These are phyloP conservation scores for Pachyseris speciosa DNA, from an alignment of 64 coral and sea anemone genomes.

Conservation along the genomic window DNA sequence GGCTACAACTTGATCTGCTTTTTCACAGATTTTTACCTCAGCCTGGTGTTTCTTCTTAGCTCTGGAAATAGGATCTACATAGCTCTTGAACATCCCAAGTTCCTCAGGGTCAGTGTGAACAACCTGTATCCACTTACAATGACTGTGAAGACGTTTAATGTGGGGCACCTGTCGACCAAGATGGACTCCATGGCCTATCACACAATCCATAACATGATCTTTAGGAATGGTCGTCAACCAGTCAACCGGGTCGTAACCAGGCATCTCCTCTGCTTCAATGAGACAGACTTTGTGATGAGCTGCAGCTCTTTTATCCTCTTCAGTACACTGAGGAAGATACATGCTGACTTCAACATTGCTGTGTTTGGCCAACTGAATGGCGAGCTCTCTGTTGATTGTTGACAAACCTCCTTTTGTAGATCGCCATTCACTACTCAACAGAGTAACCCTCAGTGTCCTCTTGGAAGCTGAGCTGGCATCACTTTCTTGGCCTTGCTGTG, in stretches of 20 bases:
- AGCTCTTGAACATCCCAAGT: not conserved
- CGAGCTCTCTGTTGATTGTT: not conserved
- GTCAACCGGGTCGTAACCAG: not conserved
- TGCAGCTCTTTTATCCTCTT: not conserved
- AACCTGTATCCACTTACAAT: not conserved
- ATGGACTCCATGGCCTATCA: not conserved
- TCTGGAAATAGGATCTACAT: not conserved
- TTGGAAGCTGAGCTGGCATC: not conserved
- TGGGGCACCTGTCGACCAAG: not conserved
- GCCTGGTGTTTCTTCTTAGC: not conserved
- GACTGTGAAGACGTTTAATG: not conserved
- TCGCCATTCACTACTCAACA: not conserved
- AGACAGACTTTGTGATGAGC: not conserved
- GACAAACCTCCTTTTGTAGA: conserved; percentile 4
- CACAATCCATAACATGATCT: not conserved
- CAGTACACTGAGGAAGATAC: too few relatives aligned
- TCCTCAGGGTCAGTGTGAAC: not conserved
- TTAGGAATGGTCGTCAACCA: too few relatives aligned
- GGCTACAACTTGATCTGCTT: too few relatives aligned
- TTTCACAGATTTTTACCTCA: too few relatives aligned
- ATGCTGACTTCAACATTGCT: too few relatives aligned
- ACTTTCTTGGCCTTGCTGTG: not conserved
- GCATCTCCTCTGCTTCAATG: not conserved
- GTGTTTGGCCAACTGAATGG: too few relatives aligned
- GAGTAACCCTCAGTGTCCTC: not conserved